A percentile compares a stretch with the other conserved stretches of the same genome.
Conservation (phyloP, 1,140 invertebrate species). For the Atta colombica region DNA sequence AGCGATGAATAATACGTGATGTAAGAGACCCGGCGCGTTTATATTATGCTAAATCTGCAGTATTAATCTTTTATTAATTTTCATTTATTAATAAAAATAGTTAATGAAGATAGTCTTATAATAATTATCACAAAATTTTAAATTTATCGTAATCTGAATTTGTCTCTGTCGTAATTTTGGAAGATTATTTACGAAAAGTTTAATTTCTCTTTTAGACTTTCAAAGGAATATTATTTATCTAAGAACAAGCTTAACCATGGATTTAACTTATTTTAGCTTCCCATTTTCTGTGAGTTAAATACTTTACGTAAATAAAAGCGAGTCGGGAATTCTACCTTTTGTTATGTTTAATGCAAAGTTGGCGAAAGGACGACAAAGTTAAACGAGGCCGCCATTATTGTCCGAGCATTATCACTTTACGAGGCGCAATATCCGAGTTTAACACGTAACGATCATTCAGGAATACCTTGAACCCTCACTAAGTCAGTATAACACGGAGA, state of each 20-base stretch:
- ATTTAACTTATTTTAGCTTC: not conserved
- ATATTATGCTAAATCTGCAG: not conserved
- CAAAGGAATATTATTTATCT: not conserved
- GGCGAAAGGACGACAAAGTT: slow-evolving; percentile 19
- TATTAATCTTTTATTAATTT: not conserved
- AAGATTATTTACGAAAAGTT: slow-evolving; percentile 4
- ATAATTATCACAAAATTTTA: not conserved
- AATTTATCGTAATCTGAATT: not conserved
- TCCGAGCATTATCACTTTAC: slow-evolving; percentile 44
- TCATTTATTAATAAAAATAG: not conserved
- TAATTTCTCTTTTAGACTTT: not conserved
- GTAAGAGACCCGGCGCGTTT: not conserved
- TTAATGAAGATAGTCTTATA: not conserved
- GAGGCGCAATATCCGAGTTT: slow-evolving; percentile 4
- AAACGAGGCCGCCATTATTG: slow-evolving; percentile 48
- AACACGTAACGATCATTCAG: slow-evolving; percentile 31
- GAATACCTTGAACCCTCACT: slow-evolving; percentile 41
- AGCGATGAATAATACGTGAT: slow-evolving; percentile 29
- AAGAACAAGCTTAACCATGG: not conserved
- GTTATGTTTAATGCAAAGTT: slow-evolving; percentile 2
- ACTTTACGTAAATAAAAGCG: slow-evolving; percentile 14
- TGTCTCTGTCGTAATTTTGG: not conserved
- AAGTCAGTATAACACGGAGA: not conserved
- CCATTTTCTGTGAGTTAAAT: not conserved
- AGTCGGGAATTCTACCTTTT: slow-evolving; percentile 23